Evolutionary conservation across 2,113 vertebrate species (phyloP).

Genomic region (Gymnobelideus leadbeateri): DNA sequence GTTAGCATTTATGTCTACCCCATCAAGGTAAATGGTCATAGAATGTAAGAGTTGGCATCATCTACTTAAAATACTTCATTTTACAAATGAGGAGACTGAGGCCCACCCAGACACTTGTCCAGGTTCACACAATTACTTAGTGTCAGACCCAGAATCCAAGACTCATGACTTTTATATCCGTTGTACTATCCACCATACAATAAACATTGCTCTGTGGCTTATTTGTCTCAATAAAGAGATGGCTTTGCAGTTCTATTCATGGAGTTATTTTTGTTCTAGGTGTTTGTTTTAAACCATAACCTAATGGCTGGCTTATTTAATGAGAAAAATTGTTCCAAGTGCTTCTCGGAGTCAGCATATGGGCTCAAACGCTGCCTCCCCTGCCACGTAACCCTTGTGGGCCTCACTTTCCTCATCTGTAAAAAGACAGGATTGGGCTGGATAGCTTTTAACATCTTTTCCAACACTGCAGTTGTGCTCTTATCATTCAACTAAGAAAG

Average conservation of each 20-base stretch:
- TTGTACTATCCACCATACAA: background rate
- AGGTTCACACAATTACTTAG: background rate
- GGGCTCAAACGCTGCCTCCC: background rate
- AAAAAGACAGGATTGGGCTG: too few species aligned
- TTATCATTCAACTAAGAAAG: background rate
- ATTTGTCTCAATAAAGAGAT: background rate
- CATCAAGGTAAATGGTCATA: background rate
- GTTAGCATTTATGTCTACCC: background rate
- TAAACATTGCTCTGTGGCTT: background rate
- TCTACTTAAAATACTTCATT: background rate
- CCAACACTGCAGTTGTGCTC: background rate
- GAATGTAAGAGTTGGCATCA: background rate
- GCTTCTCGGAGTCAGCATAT: background rate
- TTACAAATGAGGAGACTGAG: background rate
- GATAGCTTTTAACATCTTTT: background rate
- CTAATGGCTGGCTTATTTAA: background rate
- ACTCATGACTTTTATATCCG: background rate
- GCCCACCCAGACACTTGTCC: background rate
- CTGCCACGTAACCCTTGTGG: background rate
- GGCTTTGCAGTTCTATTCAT: background rate
- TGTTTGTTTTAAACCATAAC: background rate
- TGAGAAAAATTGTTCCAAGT: background rate
- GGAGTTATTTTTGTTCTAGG: background rate
- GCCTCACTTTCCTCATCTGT: background rate
- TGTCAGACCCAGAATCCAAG: background rate